Percentiles rank a stretch among this genome's conserved stretches.
Conservation (phyloP, 2,888 invertebrate species). For the Drosophila nigricruria region DNA sequence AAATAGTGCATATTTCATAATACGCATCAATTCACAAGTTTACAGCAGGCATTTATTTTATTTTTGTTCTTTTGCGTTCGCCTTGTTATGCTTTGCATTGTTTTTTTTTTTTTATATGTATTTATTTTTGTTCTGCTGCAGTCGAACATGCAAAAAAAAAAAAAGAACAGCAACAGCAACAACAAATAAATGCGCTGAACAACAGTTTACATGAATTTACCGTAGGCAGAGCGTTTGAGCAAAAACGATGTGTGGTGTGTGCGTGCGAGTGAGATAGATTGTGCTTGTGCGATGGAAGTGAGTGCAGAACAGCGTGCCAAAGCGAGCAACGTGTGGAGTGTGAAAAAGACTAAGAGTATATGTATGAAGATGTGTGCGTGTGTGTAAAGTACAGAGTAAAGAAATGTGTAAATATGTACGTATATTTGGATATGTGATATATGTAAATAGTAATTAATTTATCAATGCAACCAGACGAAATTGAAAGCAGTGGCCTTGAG, state of each 20-base stretch:
- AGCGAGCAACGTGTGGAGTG: background rate
- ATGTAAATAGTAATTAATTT: background rate
- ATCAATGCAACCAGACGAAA: background rate
- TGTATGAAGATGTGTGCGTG: too few relatives aligned
- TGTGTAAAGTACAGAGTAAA: background rate
- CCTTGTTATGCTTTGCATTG: background rate
- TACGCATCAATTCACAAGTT: constrained; percentile 1
- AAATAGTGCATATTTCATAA: constrained; percentile 21
- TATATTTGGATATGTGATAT: background rate
- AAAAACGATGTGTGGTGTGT: background rate
- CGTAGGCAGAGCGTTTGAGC: constrained; percentile 2
- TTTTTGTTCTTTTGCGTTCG: background rate
- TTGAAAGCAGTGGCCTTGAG: background rate
- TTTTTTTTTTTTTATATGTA: constrained; percentile 1
- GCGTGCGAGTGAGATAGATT: background rate
- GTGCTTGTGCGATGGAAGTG: background rate
- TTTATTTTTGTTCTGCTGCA: background rate
- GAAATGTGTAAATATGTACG: background rate
- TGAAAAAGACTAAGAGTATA: background rate
- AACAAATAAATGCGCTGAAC: constrained; percentile 1
- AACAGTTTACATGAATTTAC: constrained; percentile 12
- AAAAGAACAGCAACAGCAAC: background rate
- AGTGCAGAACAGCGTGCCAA: constrained; percentile 1
- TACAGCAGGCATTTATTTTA: background rate
- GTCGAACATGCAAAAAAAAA: background rate